Evolutionary conservation across 1,140 invertebrate genomes (phyloP), one percentile per base, ranked within the genome.

Genomic region (Euura lappo): DNA sequence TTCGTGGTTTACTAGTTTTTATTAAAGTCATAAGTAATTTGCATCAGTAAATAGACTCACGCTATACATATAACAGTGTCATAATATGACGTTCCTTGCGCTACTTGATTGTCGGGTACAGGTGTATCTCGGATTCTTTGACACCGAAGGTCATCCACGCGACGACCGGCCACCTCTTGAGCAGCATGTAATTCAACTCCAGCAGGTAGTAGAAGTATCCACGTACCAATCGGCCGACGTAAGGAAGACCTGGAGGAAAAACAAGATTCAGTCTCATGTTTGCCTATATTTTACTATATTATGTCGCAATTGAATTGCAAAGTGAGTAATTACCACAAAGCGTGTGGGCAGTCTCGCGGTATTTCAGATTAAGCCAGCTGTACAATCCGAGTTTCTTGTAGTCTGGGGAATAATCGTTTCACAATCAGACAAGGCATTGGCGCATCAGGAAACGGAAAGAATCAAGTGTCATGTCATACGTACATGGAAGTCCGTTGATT

Each of bases 201-300:
- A 79, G 0, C 0, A 71, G 65, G 0, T 44, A 43, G 68, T 83
- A 77, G 67, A 51, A 75, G 2, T 6, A 65, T 6, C 3, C 43
- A 66, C 75, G 74, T 2, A 76, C 0, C 3, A 79, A 6, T 10
- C 7, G 1, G 5, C 81, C 78, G 2, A 84, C 74, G 11, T 71
- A 69, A 1, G 82, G 80, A 0, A 74, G 6, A 65, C 44, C 82
- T 84, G 10, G 28, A 28, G 28, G 28, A 28, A 6, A 78, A 76
- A 28, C 65, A 28, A 66, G 47, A 51, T 28, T 28, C 47, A n/a
- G 11, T 8, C n/a, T 51, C 47, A 51, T 28, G 28, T 28, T 28
- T 28, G 28, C 28, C 1, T 28, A 28, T 28, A 28, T 28, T 28
- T 28, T 28, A 28, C 28, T 28, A 28, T 1, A 28, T 28, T 28